Percentiles rank a stretch among this genome's conserved stretches.
Evolutionary conservation across 2,888 invertebrate genomes (phyloP).

Genomic region (Cataglyphis albicans): DNA sequence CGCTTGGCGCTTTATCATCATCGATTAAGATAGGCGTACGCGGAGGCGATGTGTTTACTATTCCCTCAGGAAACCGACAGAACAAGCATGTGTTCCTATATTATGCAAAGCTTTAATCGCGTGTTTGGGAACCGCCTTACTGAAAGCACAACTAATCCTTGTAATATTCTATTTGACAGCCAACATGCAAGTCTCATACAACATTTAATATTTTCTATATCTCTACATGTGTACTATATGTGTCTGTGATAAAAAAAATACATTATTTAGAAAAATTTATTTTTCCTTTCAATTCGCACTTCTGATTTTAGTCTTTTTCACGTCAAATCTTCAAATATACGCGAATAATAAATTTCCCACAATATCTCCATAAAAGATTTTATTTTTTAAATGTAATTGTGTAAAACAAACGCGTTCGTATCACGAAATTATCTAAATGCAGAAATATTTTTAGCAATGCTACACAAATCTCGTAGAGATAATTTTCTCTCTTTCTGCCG

Average conservation of each 20-base stretch:
- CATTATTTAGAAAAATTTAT: background rate
- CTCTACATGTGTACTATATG: background rate
- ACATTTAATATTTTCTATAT: background rate
- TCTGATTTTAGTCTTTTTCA: background rate
- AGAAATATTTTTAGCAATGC: constrained; percentile 19
- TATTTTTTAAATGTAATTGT: constrained; percentile 13
- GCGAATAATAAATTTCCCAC: background rate
- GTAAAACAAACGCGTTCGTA: constrained; percentile 19
- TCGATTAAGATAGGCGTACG: constrained; percentile 62
- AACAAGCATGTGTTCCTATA: constrained; percentile 61
- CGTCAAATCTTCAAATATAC: background rate
- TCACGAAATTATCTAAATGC: constrained; percentile 14
- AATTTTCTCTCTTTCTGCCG: background rate
- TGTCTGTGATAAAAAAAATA: constrained; percentile 1
- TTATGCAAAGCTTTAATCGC: constrained; percentile 76
- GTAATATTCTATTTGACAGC: constrained; percentile 36
- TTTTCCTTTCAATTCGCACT: background rate
- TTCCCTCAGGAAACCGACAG: constrained; percentile 46
- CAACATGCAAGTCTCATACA: background rate
- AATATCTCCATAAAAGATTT: constrained; percentile 5
- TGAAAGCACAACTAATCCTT: constrained; percentile 50
- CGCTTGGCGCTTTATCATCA: constrained; percentile 38
- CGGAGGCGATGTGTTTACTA: constrained; percentile 55
- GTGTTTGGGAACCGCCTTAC: constrained; percentile 60
- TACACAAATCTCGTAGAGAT: constrained; percentile 33